Conservation (phyloP, 37 sponge, comb jelly and placozoan genomes). For the Oopsacas minuta region DNA sequence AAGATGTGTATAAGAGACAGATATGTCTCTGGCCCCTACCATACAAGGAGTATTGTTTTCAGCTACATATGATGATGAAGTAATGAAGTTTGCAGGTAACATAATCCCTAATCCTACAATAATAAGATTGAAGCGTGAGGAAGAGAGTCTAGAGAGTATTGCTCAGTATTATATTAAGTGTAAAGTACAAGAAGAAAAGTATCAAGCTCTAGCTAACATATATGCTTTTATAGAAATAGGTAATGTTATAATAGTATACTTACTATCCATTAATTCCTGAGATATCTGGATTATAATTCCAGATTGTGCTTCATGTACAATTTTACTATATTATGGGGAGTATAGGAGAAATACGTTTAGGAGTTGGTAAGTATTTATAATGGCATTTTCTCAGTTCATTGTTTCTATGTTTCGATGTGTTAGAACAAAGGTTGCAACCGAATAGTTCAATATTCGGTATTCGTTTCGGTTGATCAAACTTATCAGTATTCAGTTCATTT, state of each 20-base stretch:
- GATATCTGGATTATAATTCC: neutral
- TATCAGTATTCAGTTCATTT: too few relatives aligned
- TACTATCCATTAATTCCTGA: neutral
- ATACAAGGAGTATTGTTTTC: conserved; percentile 79
- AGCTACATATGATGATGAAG: conserved; percentile 79
- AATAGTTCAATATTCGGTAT: too few relatives aligned
- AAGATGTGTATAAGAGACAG: too few relatives aligned
- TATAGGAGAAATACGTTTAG: too few relatives aligned
- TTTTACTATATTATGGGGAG: too few relatives aligned
- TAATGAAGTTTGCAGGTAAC: conserved; percentile 63
- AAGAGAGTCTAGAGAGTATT: conserved; percentile 73
- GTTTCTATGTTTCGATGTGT: too few relatives aligned
- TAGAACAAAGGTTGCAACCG: too few relatives aligned
- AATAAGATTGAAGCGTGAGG: conserved; percentile 54
- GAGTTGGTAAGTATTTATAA: too few relatives aligned
- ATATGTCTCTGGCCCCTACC: neutral
- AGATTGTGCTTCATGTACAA: neutral
- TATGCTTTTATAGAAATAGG: conserved; percentile 50
- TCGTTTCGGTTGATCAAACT: too few relatives aligned
- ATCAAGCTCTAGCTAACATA: conserved; percentile 54
- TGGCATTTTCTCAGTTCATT: too few relatives aligned
- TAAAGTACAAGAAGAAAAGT: conserved; percentile 61
- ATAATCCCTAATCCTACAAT: conserved; percentile 57
- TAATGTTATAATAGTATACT: too few relatives aligned
- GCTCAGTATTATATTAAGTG: conserved; percentile 72